phyloP scores from a whole-genome alignment of 2,888 invertebrate species.

The Linnaemya tessellans region DNA sequence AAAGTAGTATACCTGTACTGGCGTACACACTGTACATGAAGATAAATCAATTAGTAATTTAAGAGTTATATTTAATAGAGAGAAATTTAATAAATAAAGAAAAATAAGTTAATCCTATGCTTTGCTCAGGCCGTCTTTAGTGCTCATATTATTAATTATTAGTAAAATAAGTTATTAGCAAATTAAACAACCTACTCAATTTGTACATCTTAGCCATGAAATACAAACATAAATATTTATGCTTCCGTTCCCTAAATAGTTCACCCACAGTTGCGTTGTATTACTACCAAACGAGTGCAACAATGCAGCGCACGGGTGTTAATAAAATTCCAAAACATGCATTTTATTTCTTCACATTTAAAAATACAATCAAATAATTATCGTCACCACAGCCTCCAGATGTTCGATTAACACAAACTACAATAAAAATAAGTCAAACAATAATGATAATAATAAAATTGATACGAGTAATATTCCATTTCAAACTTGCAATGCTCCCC shows the following conservation, averaged over 20 bases:
- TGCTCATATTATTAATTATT: neutral
- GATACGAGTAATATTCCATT: neutral
- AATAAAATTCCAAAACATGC: neutral
- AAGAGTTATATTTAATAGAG: too few relatives aligned
- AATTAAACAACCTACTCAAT: slow-evolving; percentile 3
- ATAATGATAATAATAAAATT: slow-evolving; percentile 3
- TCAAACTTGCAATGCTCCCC: neutral
- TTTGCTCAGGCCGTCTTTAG: neutral
- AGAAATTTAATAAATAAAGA: too few relatives aligned
- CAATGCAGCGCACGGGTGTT: too few relatives aligned
- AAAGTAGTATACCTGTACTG: too few relatives aligned
- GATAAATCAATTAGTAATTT: too few relatives aligned
- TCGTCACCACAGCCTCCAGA: neutral
- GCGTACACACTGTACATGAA: too few relatives aligned
- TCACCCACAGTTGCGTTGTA: neutral
- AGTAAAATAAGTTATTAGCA: neutral
- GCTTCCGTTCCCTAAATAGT: slow-evolving; percentile 1
- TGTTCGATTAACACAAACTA: slow-evolving; percentile 8
- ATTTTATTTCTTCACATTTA: neutral
- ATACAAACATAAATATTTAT: neutral
- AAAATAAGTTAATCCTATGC: too few relatives aligned
- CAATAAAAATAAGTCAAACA: neutral
- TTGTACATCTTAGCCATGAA: neutral
- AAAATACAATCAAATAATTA: neutral
- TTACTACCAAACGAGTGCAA: neutral